Evolutionary conservation across 2,113 vertebrate genomes (phyloP), one percentile per base, ranked within the genome.

Genomic region (Campylomormyrus tamandua): DNA sequence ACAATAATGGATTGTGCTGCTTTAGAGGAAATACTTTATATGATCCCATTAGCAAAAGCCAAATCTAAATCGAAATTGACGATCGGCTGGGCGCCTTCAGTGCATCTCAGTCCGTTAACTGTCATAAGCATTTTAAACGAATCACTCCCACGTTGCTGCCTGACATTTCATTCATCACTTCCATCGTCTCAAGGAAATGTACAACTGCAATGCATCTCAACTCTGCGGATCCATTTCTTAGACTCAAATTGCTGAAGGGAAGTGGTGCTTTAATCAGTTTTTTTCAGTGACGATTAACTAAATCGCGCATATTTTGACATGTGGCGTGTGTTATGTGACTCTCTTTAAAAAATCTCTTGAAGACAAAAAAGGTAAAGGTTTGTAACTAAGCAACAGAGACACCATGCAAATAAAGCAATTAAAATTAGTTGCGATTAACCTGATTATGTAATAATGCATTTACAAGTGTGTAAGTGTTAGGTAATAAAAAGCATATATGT

Each of bases 1-100:
- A 99, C 98, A 98, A 98, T 99, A 98, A 99, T 97, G 98, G 98
- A 98, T 98, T 97, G 95, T 93, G 94, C 95, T 96, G 94, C 95
- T 96, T 97, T 96, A 96, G 97, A 97, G 95, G 96, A 97, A 97
- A 96, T 97, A 97, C 96, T 98, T 98, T 97, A 95, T 95, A 53
- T 88, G 35, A 98, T 97, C 97, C 96, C 97, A 98, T 99, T 98
- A 98, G 96, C 89, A 87, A 92, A 95, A 96, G 96, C 98, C 97
- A 97, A 97, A 98, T 98, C 97, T 97, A 98, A 97, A 98, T 97
- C 96, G 96, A 95, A 97, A 91, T 96, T 98, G 98, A 98, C 97
- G 98, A 98, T 98, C 97, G 97, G 96, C 95, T 91, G 94, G 91
- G 95, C 94, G 95, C 96, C 95, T 94, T 93, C 96, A 95, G 95